A percentile compares a stretch with the other conserved stretches of the same genome.
Conservation (phyloP, 2,113 vertebrate genomes). For the Gnathonemus longibarbis region DNA sequence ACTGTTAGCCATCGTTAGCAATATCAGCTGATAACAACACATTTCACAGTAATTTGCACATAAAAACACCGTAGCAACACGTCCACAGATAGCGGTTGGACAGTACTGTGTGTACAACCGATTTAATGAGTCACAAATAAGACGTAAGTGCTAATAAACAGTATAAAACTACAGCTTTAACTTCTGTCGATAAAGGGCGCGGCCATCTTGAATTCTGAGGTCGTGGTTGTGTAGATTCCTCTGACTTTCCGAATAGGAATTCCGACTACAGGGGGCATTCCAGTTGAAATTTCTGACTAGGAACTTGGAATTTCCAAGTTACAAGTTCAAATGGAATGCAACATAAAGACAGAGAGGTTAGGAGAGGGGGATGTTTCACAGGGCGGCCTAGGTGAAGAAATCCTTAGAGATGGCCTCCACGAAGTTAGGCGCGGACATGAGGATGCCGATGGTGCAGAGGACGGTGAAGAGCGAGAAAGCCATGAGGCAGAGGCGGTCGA, state of each 20-base stretch:
- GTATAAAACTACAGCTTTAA: not conserved
- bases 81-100: not conserved
- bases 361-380: not conserved
- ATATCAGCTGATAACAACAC: not conserved
- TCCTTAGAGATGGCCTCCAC: constrained; percentile 95
- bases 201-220: not conserved
- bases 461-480: constrained; percentile 94
- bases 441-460: constrained; percentile 91
- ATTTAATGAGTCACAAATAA: not conserved
- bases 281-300: not conserved
- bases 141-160: not conserved
- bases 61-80: not conserved
- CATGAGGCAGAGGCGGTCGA: constrained; percentile 91
- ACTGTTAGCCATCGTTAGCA: not conserved
- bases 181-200: not conserved
- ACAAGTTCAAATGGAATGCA: not conserved
- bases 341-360: not conserved
- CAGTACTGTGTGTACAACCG: not conserved
- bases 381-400: constrained; percentile 62
- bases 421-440: constrained; percentile 94
- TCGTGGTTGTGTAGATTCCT: not conserved
- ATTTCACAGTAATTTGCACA: not conserved
- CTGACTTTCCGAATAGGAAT: not conserved
- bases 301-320: not conserved
- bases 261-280: not conserved